phyloP scores from a whole-genome alignment of 2,797 vertebrate genomes.

The Takifugu ocellatus region DNA sequence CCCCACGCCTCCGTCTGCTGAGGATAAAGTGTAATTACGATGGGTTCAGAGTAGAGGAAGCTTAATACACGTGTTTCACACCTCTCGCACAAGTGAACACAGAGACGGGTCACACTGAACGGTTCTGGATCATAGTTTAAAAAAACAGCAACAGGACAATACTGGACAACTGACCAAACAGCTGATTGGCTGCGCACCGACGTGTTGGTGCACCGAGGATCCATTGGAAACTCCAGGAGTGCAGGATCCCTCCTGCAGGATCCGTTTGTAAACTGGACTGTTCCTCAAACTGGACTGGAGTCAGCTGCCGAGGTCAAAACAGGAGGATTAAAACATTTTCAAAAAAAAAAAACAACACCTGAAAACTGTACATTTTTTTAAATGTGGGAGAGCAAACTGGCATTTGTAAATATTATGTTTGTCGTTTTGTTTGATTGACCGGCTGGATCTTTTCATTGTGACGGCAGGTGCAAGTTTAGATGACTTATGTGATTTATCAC shows the following conservation, averaged over 20 bases:
- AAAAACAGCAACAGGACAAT: conserved; percentile 48
- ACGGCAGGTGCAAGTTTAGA: conserved; percentile 79
- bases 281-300: conserved; percentile 61
- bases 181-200: conserved; percentile 42
- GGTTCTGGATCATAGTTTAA: conserved; percentile 50
- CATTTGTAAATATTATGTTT: conserved; percentile 86
- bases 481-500: conserved; percentile 50
- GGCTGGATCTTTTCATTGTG: conserved; percentile 73
- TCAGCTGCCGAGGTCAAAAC: conserved; percentile 40
- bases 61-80: conserved; percentile 61
- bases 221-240: not conserved
- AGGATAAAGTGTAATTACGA: conserved; percentile 57
- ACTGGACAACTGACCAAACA: conserved; percentile 41
- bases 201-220: conserved; percentile 25
- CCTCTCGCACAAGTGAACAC: conserved; percentile 70
- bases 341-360: conserved; percentile 52
- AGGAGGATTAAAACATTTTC: conserved; percentile 36
- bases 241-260: too few relatives aligned
- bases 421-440: conserved; percentile 79
- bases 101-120: conserved; percentile 48
- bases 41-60: conserved; percentile 55
- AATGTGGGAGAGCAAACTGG: conserved; percentile 74
- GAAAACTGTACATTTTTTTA: conserved; percentile 79
- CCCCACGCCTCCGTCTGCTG: not conserved
- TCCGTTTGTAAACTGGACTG: conserved; percentile 59